phyloP scores from a whole-genome alignment of 1,140 invertebrate species.

The Leptonema lineaticorne region DNA sequence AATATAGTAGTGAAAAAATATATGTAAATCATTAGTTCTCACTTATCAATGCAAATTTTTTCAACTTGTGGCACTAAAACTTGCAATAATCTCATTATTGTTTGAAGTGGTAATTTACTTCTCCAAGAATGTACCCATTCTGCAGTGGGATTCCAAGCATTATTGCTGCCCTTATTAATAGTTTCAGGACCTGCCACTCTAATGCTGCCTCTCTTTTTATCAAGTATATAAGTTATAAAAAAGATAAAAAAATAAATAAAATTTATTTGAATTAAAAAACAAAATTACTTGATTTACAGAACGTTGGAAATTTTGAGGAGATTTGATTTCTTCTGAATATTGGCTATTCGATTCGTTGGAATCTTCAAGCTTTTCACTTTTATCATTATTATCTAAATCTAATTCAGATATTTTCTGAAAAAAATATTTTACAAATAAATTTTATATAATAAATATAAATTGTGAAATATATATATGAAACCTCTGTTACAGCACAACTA shows the following conservation, averaged over 20 bases:
- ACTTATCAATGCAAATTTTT: constrained; percentile 99
- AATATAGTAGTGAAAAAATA: background rate
- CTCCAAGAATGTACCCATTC: constrained; percentile 98
- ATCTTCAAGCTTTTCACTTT: background rate
- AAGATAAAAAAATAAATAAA: background rate
- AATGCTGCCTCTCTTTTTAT: constrained; percentile 37
- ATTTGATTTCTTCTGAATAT: constrained; percentile 11
- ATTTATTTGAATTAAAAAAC: constrained; percentile 2
- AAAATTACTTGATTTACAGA: constrained; percentile 46
- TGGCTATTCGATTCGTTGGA: background rate
- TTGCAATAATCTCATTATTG: constrained; percentile 97
- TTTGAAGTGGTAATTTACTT: constrained; percentile 94
- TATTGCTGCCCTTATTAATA: background rate
- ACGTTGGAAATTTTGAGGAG: constrained; percentile 40
- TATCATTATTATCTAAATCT: constrained; percentile 26
- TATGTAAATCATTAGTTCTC: constrained; percentile 47
- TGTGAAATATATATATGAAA: background rate
- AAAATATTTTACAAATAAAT: no score
- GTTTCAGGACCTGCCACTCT: constrained; percentile 28
- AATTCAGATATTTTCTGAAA: constrained; percentile 36
- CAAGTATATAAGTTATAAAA: background rate
- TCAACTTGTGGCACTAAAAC: constrained; percentile 99
- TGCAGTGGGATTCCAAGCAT: constrained; percentile 77
- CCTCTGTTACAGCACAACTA: no score
- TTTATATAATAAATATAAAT: background rate